These are phyloP conservation scores for Archips xylosteana DNA, from an alignment of 2,888 invertebrate genomes.

Conservation along the genomic window DNA sequence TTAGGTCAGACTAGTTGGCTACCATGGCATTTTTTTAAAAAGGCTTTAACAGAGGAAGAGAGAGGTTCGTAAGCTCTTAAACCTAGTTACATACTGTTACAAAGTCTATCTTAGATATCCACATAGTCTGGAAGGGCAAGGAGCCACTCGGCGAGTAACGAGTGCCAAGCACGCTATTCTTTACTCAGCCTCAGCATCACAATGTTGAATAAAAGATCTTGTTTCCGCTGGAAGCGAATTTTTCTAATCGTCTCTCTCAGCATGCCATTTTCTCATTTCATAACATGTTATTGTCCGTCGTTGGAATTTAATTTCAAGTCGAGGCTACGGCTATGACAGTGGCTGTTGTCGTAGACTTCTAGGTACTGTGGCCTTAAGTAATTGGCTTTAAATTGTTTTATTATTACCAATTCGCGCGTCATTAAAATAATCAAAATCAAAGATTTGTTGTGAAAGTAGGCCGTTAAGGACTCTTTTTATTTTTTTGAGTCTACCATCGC, in stretches of 20 bases:
- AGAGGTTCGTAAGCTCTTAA: background rate
- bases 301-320: slow-evolving; percentile 2
- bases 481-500: too few relatives aligned
- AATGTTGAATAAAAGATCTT: slow-evolving; percentile 21
- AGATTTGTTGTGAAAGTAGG: too few relatives aligned
- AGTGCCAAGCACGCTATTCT: slow-evolving; percentile 31
- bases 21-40: background rate
- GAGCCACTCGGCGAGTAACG: slow-evolving; percentile 29
- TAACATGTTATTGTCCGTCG: slow-evolving; percentile 21
- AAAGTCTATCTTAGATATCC: slow-evolving; percentile 7
- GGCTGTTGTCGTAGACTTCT: background rate
- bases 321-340: background rate
- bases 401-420: too few relatives aligned
- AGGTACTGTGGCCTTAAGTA: too few relatives aligned
- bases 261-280: slow-evolving; percentile 27
- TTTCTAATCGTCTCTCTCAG: slow-evolving; percentile 24
- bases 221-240: slow-evolving; percentile 14
- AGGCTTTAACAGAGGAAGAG: background rate
- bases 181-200: slow-evolving; percentile 38
- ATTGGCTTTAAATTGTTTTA: too few relatives aligned
- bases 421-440: too few relatives aligned
- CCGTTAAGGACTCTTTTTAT: too few relatives aligned
- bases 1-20: too few relatives aligned
- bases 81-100: background rate
- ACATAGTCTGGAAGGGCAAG: slow-evolving; percentile 8